Percentiles rank a stretch among this genome's conserved stretches.
Conservation (phyloP, 2,888 invertebrate genomes). For the Neoscelio sp. region DNA sequence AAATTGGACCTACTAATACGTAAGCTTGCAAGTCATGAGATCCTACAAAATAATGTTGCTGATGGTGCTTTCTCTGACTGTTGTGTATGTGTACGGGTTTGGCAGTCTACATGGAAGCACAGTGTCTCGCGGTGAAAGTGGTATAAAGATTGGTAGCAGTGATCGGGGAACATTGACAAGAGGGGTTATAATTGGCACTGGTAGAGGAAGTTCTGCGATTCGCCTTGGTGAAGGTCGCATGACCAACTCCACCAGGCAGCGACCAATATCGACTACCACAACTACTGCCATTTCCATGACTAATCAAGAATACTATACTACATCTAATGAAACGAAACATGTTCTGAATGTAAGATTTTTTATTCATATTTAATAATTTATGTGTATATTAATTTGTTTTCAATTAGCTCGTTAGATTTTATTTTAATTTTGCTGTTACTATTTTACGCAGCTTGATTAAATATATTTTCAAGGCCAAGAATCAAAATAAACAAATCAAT, state of each 20-base stretch:
- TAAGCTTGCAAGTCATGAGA: conserved; percentile 46
- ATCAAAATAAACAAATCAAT: too few species aligned
- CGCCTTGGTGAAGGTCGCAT: conserved; percentile 78
- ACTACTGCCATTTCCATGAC: conserved; percentile 57
- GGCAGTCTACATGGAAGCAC: conserved; percentile 71
- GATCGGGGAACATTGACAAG: conserved; percentile 75
- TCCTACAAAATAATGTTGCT: conserved; percentile 49
- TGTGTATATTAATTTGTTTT: conserved; percentile 9
- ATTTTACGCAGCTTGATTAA: too few species aligned
- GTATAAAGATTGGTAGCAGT: conserved; percentile 79
- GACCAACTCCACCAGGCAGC: conserved; percentile 78
- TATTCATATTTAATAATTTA: background rate
- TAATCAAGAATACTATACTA: conserved; percentile 35
- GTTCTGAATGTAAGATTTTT: conserved; percentile 61
- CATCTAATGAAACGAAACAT: conserved; percentile 58
- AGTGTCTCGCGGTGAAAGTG: conserved; percentile 78
- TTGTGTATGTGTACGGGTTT: conserved; percentile 62
- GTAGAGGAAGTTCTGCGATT: conserved; percentile 76
- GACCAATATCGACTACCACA: conserved; percentile 72
- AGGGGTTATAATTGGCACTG: conserved; percentile 73
- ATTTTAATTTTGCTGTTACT: too few species aligned
- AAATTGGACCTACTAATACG: background rate
- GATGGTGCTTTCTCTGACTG: conserved; percentile 54
- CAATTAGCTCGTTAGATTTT: too few species aligned
- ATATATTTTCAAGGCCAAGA: too few species aligned